Conservation (phyloP, 2,113 vertebrate genomes). For the Vulpes lagopus region DNA sequence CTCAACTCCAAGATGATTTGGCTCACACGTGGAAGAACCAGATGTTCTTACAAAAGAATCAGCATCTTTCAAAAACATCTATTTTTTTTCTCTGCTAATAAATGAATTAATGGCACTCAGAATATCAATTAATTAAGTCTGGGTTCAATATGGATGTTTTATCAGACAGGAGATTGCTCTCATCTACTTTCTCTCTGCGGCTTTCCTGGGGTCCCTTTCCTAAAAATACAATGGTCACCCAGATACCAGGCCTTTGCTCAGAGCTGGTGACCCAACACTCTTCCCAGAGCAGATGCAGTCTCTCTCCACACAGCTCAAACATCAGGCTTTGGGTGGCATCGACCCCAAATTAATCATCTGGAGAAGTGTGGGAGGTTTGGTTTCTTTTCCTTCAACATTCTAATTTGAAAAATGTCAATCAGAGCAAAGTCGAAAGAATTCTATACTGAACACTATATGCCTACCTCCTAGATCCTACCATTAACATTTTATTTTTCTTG, state of each 20-base stretch:
- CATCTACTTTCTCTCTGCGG: neutral
- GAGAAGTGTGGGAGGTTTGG: neutral
- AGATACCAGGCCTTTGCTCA: neutral
- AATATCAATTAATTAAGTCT: neutral
- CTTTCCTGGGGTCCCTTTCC: neutral
- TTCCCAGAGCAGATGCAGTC: neutral
- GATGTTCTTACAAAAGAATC: constrained; percentile 17
- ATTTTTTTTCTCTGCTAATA: neutral
- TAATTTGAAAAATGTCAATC: constrained; percentile 5
- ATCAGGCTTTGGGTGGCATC: neutral
- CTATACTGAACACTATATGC: neutral
- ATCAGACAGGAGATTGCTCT: constrained; percentile 7
- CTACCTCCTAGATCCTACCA: neutral
- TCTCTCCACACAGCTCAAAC: neutral
- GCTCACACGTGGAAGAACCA: neutral
- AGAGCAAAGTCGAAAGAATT: neutral
- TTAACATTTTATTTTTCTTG: neutral
- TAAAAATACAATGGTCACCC: neutral
- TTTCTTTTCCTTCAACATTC: neutral
- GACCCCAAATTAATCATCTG: neutral
- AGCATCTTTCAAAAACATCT: constrained; percentile 54
- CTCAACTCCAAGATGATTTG: neutral
- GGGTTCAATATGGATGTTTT: neutral
- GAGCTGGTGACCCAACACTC: neutral
- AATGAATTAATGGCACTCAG: neutral